A percentile compares a stretch with the other conserved stretches of the same genome.
Conservation (phyloP, 2,113 vertebrate genomes). For the Hippocampus abdominalis region DNA sequence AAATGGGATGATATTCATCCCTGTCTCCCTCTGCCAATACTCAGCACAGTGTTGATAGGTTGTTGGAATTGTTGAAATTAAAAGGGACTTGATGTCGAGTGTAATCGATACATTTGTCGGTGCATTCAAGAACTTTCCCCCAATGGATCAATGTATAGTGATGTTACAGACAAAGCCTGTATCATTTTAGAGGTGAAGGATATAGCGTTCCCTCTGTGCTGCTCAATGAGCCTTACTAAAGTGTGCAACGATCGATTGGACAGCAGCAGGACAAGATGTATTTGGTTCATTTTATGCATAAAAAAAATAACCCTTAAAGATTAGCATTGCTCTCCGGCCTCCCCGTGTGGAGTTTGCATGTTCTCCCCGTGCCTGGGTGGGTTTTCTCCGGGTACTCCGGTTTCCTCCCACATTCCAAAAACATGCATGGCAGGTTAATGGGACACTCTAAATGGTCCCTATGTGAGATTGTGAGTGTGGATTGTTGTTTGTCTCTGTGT, state of each 20-base stretch:
- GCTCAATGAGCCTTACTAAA: conserved; percentile 56
- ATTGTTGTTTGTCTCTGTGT: no score
- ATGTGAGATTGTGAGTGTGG: no score
- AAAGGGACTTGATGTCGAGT: conserved; percentile 14
- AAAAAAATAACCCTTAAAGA: conserved; percentile 39
- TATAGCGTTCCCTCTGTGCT: conserved; percentile 44
- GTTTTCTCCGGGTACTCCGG: no score
- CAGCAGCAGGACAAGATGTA: conserved; percentile 58
- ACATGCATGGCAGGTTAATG: no score
- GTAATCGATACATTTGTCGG: conserved; percentile 24
- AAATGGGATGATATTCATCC: conserved; percentile 25
- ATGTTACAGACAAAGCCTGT: conserved; percentile 19
- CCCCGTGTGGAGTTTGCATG: no score
- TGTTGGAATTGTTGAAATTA: conserved; percentile 25
- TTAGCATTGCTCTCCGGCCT: no score
- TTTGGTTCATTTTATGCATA: conserved; percentile 62
- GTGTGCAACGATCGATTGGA: conserved; percentile 56
- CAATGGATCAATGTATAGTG: conserved; percentile 17
- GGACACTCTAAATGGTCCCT: no score
- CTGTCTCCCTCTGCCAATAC: conserved; percentile 11
- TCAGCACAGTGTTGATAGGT: conserved; percentile 4
- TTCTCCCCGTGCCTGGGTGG: no score
- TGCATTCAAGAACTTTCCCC: conserved; percentile 9
- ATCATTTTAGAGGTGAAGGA: conserved; percentile 27
- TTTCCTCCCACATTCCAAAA: no score